A percentile compares a stretch with the other conserved stretches of the same genome.
Evolutionary conservation across 2,888 invertebrate species (phyloP).

Genomic region (Drosophila heteroneura): DNA sequence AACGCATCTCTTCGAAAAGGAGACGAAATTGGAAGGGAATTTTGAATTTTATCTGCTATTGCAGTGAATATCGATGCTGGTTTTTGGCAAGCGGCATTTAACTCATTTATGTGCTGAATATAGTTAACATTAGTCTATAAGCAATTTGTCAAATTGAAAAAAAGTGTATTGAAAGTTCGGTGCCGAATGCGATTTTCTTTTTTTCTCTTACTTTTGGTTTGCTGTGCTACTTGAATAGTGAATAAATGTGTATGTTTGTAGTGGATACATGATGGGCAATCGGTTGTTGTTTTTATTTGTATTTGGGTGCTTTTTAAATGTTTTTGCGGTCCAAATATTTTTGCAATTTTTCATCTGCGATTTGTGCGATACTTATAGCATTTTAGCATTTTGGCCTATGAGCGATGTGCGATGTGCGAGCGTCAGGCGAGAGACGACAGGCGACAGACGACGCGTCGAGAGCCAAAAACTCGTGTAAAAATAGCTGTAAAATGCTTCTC

Average conservation of each 20-base stretch:
- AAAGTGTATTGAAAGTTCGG: constrained; percentile 24
- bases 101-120: neutral
- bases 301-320: constrained; percentile 50
- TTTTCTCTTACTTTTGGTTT: neutral
- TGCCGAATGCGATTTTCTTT: neutral
- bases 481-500: constrained; percentile 67
- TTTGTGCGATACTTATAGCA: constrained; percentile 48
- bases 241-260: constrained; percentile 33
- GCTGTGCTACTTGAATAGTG: constrained; percentile 8
- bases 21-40: neutral
- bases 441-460: constrained; percentile 2
- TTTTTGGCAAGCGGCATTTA: too few relatives aligned
- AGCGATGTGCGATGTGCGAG: constrained; percentile 9
- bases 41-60: neutral
- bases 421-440: constrained; percentile 5
- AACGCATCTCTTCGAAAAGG: neutral
- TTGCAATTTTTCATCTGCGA: constrained; percentile 63
- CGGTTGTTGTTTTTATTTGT: constrained; percentile 35
- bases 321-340: constrained; percentile 65
- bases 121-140: neutral
- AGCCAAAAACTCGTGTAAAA: constrained; percentile 60
- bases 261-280: constrained; percentile 20
- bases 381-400: constrained; percentile 42
- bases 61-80: neutral
- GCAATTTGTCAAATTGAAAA: neutral